Evolutionary conservation across 2,797 vertebrate species (phyloP), one percentile per base, ranked within the genome.

Genomic region (Sciurus vulgaris): DNA sequence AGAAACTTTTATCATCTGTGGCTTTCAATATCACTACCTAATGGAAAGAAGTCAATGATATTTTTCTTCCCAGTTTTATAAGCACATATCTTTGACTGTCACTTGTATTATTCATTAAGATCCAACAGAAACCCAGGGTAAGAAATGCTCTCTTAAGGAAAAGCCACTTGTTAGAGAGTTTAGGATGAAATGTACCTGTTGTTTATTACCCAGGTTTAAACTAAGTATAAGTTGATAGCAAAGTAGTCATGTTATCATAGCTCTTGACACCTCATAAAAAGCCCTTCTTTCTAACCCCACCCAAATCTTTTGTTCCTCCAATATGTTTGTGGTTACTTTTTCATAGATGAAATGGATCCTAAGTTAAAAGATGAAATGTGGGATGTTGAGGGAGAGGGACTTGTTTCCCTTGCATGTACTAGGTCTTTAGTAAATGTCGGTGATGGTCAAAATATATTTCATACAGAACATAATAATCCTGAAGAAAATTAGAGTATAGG

Each of bases 281-380:
- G 8, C 49, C 35, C 41, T 78, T 79, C 44, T 73, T 78, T 93
- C 49, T 87, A 47, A 78, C 89, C 49, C 63, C 94, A 96, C 94
- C 96, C 91, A 91, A 91, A 5, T 81, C 94, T 94, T 96, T 76
- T 54, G 84, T 97, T 96, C 84, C 84, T 85, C 73, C 86, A 74
- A 84, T n/a, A 44, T 89, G 76, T 89, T 70, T 89, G 89, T 89
- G 86, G 93, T 95, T 95, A 61, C 54, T 69, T 72, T 89, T 86
- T 65, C 70, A 69, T 86, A 91, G 30, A 72, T 30, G 94, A 59
- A 67, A 63, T 69, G 35, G 22, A 54, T 72, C 28, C 59, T 91
- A 44, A 90, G 51, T 44, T 82, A 72, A 96, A 67, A 78, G 30
- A 70, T 33, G 51, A 65, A 61, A 73, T 76, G 11, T 59, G 13